Conservation (phyloP, 2,888 invertebrate genomes). For the Sesia bembeciformis region DNA sequence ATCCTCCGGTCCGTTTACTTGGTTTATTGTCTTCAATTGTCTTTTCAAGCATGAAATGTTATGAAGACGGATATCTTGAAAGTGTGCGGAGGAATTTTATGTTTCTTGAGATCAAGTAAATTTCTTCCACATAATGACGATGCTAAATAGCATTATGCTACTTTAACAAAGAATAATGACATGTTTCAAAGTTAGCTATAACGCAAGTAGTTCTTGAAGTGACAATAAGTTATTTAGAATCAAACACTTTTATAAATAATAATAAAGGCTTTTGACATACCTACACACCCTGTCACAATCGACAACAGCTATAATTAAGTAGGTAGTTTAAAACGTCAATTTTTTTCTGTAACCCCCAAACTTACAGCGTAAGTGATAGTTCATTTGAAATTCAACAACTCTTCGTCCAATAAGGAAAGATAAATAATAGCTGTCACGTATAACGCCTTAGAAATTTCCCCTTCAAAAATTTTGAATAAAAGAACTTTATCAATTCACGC, state of each 20-base stretch:
- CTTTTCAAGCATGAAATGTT: conserved; percentile 32
- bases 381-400: neutral
- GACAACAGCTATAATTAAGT: too few relatives aligned
- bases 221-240: too few relatives aligned
- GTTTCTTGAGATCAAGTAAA: neutral
- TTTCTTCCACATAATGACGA: too few relatives aligned
- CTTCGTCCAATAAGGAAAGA: conserved; percentile 7
- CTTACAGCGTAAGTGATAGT: neutral
- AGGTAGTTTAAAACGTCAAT: neutral
- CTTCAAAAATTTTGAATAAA: conserved; percentile 9
- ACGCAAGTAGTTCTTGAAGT: too few relatives aligned
- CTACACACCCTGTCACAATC: too few relatives aligned
- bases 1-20: conserved; percentile 39
- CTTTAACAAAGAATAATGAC: too few relatives aligned
- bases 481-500: conserved; percentile 9
- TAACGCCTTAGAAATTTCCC: conserved; percentile 7
- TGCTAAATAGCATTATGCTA: too few relatives aligned
- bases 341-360: neutral
- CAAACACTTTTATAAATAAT: too few relatives aligned
- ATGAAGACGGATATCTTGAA: conserved; percentile 14
- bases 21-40: conserved; percentile 47
- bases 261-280: too few relatives aligned
- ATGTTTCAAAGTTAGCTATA: too few relatives aligned
- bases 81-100: conserved; percentile 3
- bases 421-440: conserved; percentile 10